Evolutionary conservation across 2,888 invertebrate genomes (phyloP).

Genomic region (Eretmocerus hayati): DNA sequence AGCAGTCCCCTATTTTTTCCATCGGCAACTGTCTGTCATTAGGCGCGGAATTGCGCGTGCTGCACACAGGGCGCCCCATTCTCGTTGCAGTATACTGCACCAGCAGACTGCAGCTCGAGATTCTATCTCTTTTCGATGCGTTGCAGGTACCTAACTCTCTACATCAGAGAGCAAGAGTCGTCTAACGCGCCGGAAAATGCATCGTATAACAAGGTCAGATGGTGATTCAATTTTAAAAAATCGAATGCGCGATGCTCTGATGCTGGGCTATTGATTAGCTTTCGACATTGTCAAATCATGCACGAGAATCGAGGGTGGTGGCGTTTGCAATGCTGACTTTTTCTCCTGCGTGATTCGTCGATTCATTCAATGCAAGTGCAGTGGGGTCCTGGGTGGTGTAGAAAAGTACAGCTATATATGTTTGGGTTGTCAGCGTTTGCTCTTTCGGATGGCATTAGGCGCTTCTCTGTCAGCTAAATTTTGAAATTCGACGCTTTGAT

Average conservation of each 20-base stretch:
- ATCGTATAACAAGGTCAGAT: slow-evolving; percentile 47
- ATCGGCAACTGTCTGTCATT: slow-evolving; percentile 45
- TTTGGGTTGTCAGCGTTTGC: no score
- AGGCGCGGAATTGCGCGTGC: slow-evolving; percentile 35
- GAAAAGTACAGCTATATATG: no score
- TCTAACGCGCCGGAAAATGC: slow-evolving; percentile 36
- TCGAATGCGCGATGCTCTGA: slow-evolving; percentile 40
- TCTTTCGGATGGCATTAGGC: no score
- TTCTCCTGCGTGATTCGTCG: slow-evolving; percentile 34
- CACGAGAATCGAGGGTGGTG: no score
- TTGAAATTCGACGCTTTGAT: slow-evolving; percentile 12
- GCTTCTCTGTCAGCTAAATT: no score
- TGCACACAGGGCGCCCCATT: not conserved
- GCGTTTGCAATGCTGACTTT: slow-evolving; percentile 31
- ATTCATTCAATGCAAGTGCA: no score
- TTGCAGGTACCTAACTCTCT: no score
- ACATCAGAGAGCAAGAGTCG: not conserved
- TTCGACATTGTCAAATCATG: slow-evolving; percentile 47
- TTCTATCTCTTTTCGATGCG: no score
- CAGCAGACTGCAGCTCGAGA: no score
- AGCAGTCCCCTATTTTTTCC: slow-evolving; percentile 19
- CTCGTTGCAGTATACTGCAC: no score
- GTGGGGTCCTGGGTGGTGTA: no score
- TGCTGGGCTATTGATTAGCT: slow-evolving; percentile 45
- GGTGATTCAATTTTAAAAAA: slow-evolving; percentile 47